Evolutionary conservation across 2,113 vertebrate genomes (phyloP), one percentile per base, ranked within the genome.

Genomic region (Phycodurus eques): DNA sequence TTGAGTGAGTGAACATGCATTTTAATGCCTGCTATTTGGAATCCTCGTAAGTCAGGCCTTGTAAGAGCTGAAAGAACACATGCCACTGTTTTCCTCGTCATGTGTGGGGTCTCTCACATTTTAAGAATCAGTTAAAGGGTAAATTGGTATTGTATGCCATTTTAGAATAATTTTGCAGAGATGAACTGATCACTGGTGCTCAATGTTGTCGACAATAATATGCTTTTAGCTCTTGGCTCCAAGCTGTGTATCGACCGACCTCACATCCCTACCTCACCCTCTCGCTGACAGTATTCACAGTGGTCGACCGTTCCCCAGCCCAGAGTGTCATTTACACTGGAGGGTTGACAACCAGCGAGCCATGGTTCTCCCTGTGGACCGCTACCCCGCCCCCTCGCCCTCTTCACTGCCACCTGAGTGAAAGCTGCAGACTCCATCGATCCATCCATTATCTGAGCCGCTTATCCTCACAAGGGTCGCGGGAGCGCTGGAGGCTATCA

Each of bases 261-360:
- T 75, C 60, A 15, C 64, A 66, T 7, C 44, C 31, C 0, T 72
- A 70, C 70, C 15, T 67, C 68, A 68, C 44, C 5, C 71, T 57
- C 51, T 59, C 39, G 31, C 53, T 62, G 42, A 75, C 73, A 76
- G 68, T 67, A 57, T 69, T 33, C 76, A 47, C 27, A 59, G 51
- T 31, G 66, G 56, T 49, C 67, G 66, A 77, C 44, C 71, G 35
- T 71, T 57, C 27, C 73, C 39, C 35, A 62, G 59, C 49, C 63
- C 43, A 49, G 57, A 77, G 59, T 54, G 56, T 31, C 51, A 75
- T 83, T 77, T 70, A 76, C 70, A 65, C 73, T 44, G 49, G 31
- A 76, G 80, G 73, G 31, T 43, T 54, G 67, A 81, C 57, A 67
- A 76, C 56, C 64, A 78, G 46, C 33, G 43, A 62, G 61, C 67